phyloP scores from a whole-genome alignment of 1,140 invertebrate species.

The Megalonaias nervosa region DNA sequence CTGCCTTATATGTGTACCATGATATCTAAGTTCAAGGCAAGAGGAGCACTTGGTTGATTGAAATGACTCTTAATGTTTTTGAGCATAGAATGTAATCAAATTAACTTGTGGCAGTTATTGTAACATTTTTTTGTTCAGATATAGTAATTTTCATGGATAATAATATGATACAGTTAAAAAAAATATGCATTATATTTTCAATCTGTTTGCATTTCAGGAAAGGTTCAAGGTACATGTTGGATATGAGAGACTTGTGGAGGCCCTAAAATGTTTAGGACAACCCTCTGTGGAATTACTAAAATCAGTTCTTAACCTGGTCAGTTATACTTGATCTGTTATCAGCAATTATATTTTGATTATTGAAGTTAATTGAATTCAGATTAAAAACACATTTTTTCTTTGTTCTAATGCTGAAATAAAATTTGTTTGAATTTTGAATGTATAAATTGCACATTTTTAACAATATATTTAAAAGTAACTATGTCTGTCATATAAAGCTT shows the following conservation, averaged over 20 bases:
- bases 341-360: not conserved
- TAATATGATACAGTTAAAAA: too few species aligned
- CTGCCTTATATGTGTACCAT: too few species aligned
- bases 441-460: not conserved
- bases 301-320: slow-evolving; percentile 62
- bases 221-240: slow-evolving; percentile 59
- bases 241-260: slow-evolving; percentile 63
- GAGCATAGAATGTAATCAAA: too few species aligned
- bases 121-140: too few species aligned
- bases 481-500: too few species aligned
- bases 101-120: too few species aligned
- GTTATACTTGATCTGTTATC: slow-evolving; percentile 10
- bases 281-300: slow-evolving; percentile 61
- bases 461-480: too few species aligned
- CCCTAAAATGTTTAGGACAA: slow-evolving; percentile 63
- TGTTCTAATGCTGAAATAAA: not conserved
- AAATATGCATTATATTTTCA: not conserved
- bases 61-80: too few species aligned
- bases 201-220: slow-evolving; percentile 41
- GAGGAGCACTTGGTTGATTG: too few species aligned
- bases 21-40: too few species aligned
- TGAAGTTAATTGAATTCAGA: not conserved
- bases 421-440: not conserved
- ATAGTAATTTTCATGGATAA: too few species aligned
- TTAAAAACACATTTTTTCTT: not conserved